phyloP scores from a whole-genome alignment of 2,797 vertebrate genomes.

The Pipistrellus pygmaeus region DNA sequence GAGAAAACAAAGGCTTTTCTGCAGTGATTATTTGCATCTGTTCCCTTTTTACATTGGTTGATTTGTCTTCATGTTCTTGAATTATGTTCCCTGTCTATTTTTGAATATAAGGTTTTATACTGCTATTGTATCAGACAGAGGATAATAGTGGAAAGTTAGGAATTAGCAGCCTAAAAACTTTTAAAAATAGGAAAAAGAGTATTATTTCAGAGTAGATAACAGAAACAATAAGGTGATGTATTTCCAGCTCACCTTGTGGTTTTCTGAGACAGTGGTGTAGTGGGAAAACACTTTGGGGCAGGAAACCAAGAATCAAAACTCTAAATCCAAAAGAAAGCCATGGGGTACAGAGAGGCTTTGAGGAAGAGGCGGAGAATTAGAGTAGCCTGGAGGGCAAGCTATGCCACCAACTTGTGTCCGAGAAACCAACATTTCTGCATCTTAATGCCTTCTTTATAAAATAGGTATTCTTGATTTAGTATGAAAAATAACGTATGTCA shows the following conservation, averaged over 20 bases:
- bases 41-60: neutral
- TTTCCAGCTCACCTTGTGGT: neutral
- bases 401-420: accelerated
- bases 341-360: accelerated
- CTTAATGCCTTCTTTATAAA: neutral
- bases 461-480: neutral
- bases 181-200: neutral
- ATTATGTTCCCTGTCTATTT: too few relatives aligned
- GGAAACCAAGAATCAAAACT: neutral
- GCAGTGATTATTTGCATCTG: neutral
- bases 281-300: accelerated
- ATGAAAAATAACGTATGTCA: neutral
- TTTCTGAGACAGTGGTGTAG: accelerated
- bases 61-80: neutral
- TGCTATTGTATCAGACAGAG: neutral
- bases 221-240: accelerated
- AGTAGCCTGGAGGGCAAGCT: accelerated
- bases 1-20: neutral
- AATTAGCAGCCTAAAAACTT: too few relatives aligned
- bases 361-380: neutral
- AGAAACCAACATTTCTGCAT: too few relatives aligned
- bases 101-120: neutral
- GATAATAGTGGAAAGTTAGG: neutral
- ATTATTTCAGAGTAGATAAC: neutral
- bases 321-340: accelerated